Base-by-base conservation (phyloP, 1,140 invertebrate species). In the Drosophila sechellia region DNA sequence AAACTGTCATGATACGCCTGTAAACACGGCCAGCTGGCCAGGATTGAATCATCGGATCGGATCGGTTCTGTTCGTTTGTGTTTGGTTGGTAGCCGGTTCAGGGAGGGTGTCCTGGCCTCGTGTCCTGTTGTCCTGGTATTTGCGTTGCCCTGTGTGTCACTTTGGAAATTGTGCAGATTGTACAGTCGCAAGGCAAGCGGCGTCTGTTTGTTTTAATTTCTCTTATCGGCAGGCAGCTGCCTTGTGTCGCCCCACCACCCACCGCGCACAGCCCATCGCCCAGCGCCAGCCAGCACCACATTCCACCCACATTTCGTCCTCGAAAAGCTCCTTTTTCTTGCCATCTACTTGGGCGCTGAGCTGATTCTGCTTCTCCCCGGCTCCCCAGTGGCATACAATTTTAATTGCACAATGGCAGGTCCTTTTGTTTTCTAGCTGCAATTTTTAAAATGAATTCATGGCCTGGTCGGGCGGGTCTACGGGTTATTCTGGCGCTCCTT, bases 401-500 rank as follows among this genome's bases (percentile, higher is more conserved):
- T 87, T 89, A 87, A 87, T 87, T 87, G 83, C 84, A 87, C 83
- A 87, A 87, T 87, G 83, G 79, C 79, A 79, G 75, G 40, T 84
- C 49, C 77, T 71, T 89, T 89, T 89, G 80, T 89, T 84, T 80
- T 70, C 72, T 56, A 77, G 69, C 73, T 77, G 81, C 83, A 80
- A 89, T 84, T 89, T 84, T 89, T 83, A 74, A 78, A 84, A 77
- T 74, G 64, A 77, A 77, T 84, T 89, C 73, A 77, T 89, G 73
- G 85, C 65, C 74, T 73, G 81, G 60, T 42, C 55, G 45, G 40
- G 37, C 48, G 48, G 52, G 66, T 70, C 66, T 65, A 37, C 34
- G 70, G 57, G 56, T 70, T 70, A 70, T 52, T 61, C 58, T 71
- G 57, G 53, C 52, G 53, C 84, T 73, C 84, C 70, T 71, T 87